A percentile compares a stretch with the other conserved stretches of the same genome.
These are phyloP conservation scores for Euwallacea fornicatus DNA, from an alignment of 1,140 invertebrate species.

Conservation along the genomic window DNA sequence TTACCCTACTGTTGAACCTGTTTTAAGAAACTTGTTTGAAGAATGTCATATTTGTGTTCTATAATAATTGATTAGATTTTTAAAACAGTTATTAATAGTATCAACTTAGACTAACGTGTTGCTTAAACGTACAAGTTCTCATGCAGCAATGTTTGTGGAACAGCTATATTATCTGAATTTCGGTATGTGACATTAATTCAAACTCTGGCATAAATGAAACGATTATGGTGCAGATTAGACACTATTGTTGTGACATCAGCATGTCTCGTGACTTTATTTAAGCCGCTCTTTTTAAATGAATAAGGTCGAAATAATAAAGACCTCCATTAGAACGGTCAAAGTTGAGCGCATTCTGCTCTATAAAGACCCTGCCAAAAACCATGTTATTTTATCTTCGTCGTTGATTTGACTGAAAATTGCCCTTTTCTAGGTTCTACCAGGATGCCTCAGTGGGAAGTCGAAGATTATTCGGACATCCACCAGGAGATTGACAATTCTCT, in stretches of 20 bases:
- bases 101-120: too few species aligned
- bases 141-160: too few species aligned
- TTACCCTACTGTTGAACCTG: too few species aligned
- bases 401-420: not conserved
- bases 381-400: not conserved
- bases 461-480: conserved; percentile 68
- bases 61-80: too few species aligned
- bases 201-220: too few species aligned
- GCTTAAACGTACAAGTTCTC: too few species aligned
- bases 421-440: conserved; percentile 43
- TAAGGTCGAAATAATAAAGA: conserved; percentile 23
- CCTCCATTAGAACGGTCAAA: conserved; percentile 4
- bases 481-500: conserved; percentile 79
- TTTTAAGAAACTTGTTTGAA: too few species aligned
- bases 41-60: too few species aligned
- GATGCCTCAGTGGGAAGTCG: conserved; percentile 59
- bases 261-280: conserved; percentile 2
- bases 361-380: not conserved
- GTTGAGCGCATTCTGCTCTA: not conserved
- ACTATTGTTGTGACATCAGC: conserved; percentile 1
- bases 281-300: conserved; percentile 12
- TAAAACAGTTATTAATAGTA: too few species aligned
- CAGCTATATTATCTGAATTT: too few species aligned
- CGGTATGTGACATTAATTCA: too few species aligned
- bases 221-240: not conserved